Base-by-base conservation (phyloP, 1,140 invertebrate genomes). In the Musca domestica region DNA sequence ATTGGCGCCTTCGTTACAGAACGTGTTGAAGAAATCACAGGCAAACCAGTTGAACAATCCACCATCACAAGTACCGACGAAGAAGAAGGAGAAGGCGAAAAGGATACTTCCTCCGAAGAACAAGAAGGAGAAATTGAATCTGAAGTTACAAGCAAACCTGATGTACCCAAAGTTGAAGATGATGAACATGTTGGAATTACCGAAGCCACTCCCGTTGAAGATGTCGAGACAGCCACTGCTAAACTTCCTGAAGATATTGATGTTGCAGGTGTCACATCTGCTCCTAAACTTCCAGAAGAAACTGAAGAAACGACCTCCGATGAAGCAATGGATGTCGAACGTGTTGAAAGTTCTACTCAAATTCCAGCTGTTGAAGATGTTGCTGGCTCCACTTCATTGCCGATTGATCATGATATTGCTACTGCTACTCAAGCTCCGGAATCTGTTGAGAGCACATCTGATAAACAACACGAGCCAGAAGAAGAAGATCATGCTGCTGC, bases 1-100 rank as follows among this genome's bases (percentile, higher is more conserved):
- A 54, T 70, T 34, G 69, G 49, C 10, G 56, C 67, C 47, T 70
- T 70, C 30, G 69, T 70, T 64, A 70, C 69, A 5, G 69, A 70
- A 17, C 69, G 67, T 25, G 41, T 56, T 23, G 49, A 67, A 27
- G 47, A 64, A 9, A 49, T 46, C 17, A 65, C 69, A 17, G 51
- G 48, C 17, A 66, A 46, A 58, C 49, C 48, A 23, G 20, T 56
- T 15, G 22, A 27, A n/a, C 47, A 51, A 34, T 22, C 66, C 5
- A 20, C 15, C 5, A 68, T n/a, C 34, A 41, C 34, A 5, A 7
- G 5, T 10, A 23, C 2, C 15, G 12, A 7, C 14, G 51, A 23
- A 2, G 19, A 23, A 52, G 10, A 64, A 25, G 34, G 46, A 56
- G 52, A 27, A 17, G 56, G 27, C 14, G 51, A 67, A 25, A 47